Conservation (phyloP, 2,797 vertebrate genomes). For the Acrocephalus scirpaceus region DNA sequence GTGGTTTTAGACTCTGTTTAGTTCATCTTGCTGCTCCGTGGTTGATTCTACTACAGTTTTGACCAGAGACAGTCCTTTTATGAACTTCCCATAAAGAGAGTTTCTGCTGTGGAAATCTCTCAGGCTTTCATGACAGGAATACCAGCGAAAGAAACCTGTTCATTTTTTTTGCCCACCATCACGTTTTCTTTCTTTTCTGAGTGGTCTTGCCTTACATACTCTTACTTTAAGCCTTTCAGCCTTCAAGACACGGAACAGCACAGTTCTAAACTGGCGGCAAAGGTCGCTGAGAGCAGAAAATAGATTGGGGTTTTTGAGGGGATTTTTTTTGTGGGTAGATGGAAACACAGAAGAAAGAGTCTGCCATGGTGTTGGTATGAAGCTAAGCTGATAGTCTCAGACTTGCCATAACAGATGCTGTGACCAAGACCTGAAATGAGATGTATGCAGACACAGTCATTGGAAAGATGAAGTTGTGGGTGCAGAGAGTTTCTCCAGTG, state of each 20-base stretch:
- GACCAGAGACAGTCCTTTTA: not conserved
- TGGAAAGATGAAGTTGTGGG: not conserved
- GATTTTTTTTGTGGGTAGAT: not conserved
- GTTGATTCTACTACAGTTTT: not conserved
- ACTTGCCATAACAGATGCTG: not conserved
- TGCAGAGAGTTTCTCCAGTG: accelerated
- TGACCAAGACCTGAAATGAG: not conserved
- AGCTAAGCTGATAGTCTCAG: not conserved
- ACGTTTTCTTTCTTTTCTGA: not conserved
- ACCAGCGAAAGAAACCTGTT: not conserved
- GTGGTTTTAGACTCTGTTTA: not conserved
- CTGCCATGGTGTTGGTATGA: not conserved
- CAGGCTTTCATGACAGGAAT: not conserved
- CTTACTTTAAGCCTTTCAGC: not conserved
- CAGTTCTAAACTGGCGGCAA: not conserved
- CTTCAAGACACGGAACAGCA: not conserved
- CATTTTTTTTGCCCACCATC: not conserved
- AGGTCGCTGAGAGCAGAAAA: not conserved
- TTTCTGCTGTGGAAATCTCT: not conserved
- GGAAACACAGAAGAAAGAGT: not conserved
- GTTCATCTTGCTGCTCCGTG: not conserved
- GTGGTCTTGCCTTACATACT: not conserved
- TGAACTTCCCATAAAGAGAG: not conserved
- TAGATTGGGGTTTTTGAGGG: not conserved
- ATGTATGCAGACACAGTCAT: not conserved